Evolutionary conservation across 2,113 vertebrate species (phyloP).

Genomic region (Corydoras maculifer): DNA sequence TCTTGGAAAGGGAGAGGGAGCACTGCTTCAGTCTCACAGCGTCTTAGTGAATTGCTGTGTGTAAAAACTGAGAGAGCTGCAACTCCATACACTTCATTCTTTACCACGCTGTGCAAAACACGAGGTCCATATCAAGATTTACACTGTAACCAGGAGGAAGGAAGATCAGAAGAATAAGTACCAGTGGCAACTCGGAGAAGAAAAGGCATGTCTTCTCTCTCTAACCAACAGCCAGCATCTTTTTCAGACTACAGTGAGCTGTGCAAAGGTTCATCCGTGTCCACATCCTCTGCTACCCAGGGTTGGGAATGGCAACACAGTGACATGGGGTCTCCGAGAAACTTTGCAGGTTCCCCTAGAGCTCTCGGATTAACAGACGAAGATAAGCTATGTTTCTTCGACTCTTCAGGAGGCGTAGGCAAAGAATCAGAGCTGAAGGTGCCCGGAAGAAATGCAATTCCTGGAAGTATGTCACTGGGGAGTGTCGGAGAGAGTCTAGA

Average conservation of each 20-base stretch:
- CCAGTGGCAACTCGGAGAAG: conserved; percentile 48
- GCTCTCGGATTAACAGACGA: conserved; percentile 78
- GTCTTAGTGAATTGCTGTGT: conserved; percentile 58
- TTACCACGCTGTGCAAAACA: too few species aligned
- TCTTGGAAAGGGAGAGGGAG: conserved; percentile 40
- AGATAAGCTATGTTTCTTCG: conserved; percentile 86
- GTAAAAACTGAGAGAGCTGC: conserved; percentile 38
- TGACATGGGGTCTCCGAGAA: conserved; percentile 64
- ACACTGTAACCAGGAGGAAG: conserved; percentile 45
- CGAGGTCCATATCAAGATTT: conserved; percentile 8
- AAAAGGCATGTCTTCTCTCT: conserved; percentile 75
- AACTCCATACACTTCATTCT: conserved; percentile 9
- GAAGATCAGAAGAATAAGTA: conserved; percentile 29
- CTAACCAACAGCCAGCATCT: conserved; percentile 72
- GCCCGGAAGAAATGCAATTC: conserved; percentile 48
- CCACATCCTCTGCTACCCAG: conserved; percentile 51
- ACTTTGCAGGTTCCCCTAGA: conserved; percentile 58
- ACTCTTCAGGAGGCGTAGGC: conserved; percentile 54
- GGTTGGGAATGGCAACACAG: conserved; percentile 85
- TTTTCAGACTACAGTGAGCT: conserved; percentile 74
- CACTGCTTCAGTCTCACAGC: conserved; percentile 54
- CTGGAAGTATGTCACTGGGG: conserved; percentile 56
- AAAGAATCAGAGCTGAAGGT: conserved; percentile 71
- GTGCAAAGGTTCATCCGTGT: conserved; percentile 61
- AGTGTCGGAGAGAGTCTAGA: conserved; percentile 63